A percentile compares a stretch with the other conserved stretches of the same genome.
phyloP scores from a whole-genome alignment of 2,113 vertebrate genomes.

The Thomomys bottae region DNA sequence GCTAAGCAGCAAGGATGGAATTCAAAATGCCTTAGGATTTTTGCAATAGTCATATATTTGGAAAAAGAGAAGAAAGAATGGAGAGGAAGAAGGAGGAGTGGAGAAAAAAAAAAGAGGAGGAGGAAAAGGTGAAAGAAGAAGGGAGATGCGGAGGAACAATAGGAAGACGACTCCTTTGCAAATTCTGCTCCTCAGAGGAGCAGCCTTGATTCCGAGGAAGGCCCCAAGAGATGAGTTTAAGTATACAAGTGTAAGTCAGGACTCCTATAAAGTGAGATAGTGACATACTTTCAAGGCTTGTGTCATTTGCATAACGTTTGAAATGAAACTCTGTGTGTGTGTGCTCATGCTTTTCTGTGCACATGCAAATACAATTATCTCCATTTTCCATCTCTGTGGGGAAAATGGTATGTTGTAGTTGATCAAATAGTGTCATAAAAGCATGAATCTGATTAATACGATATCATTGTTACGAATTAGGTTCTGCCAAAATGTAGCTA shows the following conservation, averaged over 20 bases:
- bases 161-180: background rate
- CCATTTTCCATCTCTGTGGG: background rate
- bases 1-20: slow-evolving; percentile 20
- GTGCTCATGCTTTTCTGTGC: background rate
- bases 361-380: background rate
- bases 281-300: background rate
- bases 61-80: background rate
- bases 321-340: background rate
- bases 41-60: background rate
- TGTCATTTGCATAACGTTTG: slow-evolving; percentile 8
- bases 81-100: background rate
- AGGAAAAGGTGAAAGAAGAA: background rate
- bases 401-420: slow-evolving; percentile 28
- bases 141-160: background rate
- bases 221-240: background rate
- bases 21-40: slow-evolving; percentile 27
- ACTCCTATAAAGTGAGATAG: background rate
- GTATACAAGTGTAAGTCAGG: background rate
- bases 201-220: background rate
- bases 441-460: slow-evolving; percentile 5
- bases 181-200: background rate
- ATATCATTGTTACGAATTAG: slow-evolving; percentile 35
- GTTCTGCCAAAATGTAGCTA: background rate
- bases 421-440: slow-evolving; percentile 45
- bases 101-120: background rate